These are phyloP conservation scores for Trachelus troglodyta DNA, from an alignment of 2,888 invertebrate genomes.

Conservation along the genomic window DNA sequence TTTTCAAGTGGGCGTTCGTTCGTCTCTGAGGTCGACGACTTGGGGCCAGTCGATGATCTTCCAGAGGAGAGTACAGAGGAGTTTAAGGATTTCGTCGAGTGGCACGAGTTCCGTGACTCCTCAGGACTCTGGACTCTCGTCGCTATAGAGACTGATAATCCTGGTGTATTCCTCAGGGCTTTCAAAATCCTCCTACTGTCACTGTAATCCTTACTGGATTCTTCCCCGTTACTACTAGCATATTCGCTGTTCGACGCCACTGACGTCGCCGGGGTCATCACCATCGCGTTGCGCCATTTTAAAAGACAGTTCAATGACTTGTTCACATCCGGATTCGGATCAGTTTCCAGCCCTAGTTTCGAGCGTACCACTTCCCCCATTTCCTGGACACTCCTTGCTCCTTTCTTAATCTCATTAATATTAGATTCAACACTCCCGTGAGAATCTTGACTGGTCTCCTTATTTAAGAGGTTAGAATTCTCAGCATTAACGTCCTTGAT, in stretches of 20 bases:
- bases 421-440: neutral
- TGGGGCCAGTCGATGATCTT: neutral
- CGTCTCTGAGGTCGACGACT: neutral
- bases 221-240: neutral
- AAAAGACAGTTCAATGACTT: neutral
- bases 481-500: neutral
- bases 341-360: neutral
- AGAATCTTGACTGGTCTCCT: neutral
- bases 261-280: neutral
- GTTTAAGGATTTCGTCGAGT: slow-evolving; percentile 36
- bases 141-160: slow-evolving; percentile 55
- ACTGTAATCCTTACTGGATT: slow-evolving; percentile 22
- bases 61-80: neutral
- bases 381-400: neutral
- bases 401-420: neutral
- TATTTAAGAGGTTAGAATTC: neutral
- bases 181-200: slow-evolving; percentile 57
- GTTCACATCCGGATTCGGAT: neutral
- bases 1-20: neutral
- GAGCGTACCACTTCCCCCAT: neutral
- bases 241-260: neutral
- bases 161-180: slow-evolving; percentile 56
- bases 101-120: slow-evolving; percentile 29
- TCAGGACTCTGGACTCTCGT: slow-evolving; percentile 43
- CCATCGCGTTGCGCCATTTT: neutral